phyloP scores from a whole-genome alignment of 2,888 invertebrate species.

The Leuctra nigra region DNA sequence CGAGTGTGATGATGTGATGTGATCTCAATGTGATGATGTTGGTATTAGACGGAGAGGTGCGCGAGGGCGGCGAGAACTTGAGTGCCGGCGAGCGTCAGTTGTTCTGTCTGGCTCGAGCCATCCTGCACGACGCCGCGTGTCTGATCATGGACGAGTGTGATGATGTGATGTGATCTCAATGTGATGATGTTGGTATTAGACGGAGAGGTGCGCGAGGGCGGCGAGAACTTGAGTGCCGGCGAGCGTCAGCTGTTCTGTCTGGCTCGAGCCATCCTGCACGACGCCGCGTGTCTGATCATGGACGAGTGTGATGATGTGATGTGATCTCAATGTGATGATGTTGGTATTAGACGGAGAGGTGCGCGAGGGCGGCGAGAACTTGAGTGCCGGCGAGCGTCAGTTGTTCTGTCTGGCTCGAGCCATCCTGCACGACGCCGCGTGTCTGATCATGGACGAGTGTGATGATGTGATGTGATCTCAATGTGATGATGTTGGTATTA shows the following conservation, averaged over 20 bases:
- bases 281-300: constrained; percentile 55
- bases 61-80: constrained; percentile 55
- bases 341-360: constrained; percentile 63
- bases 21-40: too few species aligned
- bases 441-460: constrained; percentile 67
- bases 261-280: constrained; percentile 56
- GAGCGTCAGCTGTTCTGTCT: constrained; percentile 61
- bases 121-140: constrained; percentile 49
- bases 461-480: too few species aligned
- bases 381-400: constrained; percentile 63
- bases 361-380: constrained; percentile 52
- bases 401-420: constrained; percentile 63
- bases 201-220: constrained; percentile 53
- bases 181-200: too few species aligned
- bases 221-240: constrained; percentile 59
- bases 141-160: constrained; percentile 69
- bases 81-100: constrained; percentile 63
- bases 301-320: too few species aligned
- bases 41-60: constrained; percentile 55
- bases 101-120: constrained; percentile 60
- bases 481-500: too few species aligned
- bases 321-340: too few species aligned
- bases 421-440: constrained; percentile 48
- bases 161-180: too few species aligned
- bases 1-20: too few species aligned